A percentile compares a stretch with the other conserved stretches of the same genome.
Conservation (phyloP, 2,888 invertebrate species). For the Pomacea canaliculata region DNA sequence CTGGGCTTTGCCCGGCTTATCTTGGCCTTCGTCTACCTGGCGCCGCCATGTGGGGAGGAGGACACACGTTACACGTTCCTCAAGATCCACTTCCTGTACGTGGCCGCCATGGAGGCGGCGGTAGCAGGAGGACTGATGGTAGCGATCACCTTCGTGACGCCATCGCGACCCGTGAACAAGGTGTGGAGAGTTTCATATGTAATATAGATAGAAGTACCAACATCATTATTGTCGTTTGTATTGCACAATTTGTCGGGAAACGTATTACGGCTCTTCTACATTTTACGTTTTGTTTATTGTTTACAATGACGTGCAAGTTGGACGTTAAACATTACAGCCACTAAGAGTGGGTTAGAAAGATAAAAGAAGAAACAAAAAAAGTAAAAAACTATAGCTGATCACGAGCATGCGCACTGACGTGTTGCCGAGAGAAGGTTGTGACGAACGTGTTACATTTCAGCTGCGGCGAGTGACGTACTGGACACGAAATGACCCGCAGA, state of each 20-base stretch:
- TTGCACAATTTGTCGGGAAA: too few relatives aligned
- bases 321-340: too few relatives aligned
- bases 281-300: too few relatives aligned
- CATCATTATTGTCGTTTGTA: too few relatives aligned
- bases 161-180: conserved; percentile 25
- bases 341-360: too few relatives aligned
- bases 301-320: too few relatives aligned
- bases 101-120: conserved; percentile 35
- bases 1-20: conserved; percentile 33
- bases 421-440: too few relatives aligned
- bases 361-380: too few relatives aligned
- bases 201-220: too few relatives aligned
- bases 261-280: too few relatives aligned
- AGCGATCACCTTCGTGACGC: conserved; percentile 27
- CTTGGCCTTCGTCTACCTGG: conserved; percentile 32
- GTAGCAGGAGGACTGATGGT: conserved; percentile 27
- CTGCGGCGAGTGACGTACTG: conserved; percentile 47
- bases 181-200: conserved; percentile 7
- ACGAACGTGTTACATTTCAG: conserved; percentile 23
- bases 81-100: conserved; percentile 37
- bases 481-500: conserved; percentile 37
- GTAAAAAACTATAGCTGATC: too few relatives aligned
- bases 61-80: conserved; percentile 32
- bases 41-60: conserved; percentile 32
- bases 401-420: too few relatives aligned